Conservation (phyloP, 2,797 vertebrate species). For the Sebastes vulpes region DNA sequence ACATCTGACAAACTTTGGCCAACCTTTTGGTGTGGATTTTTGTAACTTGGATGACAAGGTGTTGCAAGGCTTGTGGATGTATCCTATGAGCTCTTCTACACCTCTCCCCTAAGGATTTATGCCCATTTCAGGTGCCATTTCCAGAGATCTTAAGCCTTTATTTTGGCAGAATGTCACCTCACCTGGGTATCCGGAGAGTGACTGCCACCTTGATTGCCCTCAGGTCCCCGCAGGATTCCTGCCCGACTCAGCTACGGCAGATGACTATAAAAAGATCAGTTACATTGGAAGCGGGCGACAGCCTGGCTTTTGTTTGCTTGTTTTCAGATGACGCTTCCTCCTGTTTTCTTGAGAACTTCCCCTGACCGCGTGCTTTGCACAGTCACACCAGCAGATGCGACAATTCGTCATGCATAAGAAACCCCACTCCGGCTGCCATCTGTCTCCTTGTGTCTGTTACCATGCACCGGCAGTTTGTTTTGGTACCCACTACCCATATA, state of each 20-base stretch:
- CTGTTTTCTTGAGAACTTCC: conserved; percentile 67
- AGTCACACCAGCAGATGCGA: conserved; percentile 75
- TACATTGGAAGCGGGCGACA: conserved; percentile 41
- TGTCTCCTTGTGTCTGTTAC: conserved; percentile 75
- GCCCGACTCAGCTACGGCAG: not conserved
- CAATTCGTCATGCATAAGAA: conserved; percentile 81
- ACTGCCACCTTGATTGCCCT: conserved; percentile 57
- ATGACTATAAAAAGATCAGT: conserved; percentile 44
- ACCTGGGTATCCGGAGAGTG: conserved; percentile 49
- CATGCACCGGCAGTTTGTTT: conserved; percentile 66
- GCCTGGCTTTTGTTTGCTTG: conserved; percentile 57
- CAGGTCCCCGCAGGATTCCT: conserved; percentile 34
- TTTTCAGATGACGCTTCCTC: conserved; percentile 48
- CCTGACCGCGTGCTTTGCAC: conserved; percentile 49
- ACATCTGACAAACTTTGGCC: conserved; percentile 55
- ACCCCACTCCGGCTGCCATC: conserved; percentile 80
- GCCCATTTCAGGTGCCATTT: conserved; percentile 32
- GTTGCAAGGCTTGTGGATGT: conserved; percentile 7
- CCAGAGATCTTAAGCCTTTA: conserved; percentile 51
- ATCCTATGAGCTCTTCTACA: conserved; percentile 14
- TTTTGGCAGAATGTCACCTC: conserved; percentile 68
- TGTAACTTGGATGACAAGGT: conserved; percentile 35
- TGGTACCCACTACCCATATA: conserved; percentile 50
- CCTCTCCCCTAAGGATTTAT: conserved; percentile 22
- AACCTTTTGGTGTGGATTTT: conserved; percentile 17